A percentile compares a stretch with the other conserved stretches of the same genome.
These are phyloP conservation scores for Tricholaema leucomelas DNA, from an alignment of 2,113 vertebrate genomes.

Conservation along the genomic window DNA sequence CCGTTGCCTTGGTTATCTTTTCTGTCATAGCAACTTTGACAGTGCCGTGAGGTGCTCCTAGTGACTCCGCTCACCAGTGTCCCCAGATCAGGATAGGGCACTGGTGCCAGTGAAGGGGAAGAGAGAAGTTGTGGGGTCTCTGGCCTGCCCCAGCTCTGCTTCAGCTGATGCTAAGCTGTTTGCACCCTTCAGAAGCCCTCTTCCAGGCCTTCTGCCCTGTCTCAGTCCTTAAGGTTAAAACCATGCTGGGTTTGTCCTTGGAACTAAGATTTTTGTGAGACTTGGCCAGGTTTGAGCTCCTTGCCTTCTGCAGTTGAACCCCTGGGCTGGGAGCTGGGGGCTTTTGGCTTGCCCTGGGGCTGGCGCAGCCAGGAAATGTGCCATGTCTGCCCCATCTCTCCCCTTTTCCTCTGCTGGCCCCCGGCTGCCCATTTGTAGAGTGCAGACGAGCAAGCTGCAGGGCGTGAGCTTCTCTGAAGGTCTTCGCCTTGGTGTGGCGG, in stretches of 20 bases:
- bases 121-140: not conserved
- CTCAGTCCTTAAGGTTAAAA: not conserved
- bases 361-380: accelerated
- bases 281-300: not conserved
- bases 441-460: not conserved
- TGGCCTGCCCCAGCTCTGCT: not conserved
- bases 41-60: not conserved
- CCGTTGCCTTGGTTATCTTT: not conserved
- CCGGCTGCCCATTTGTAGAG: not conserved
- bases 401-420: not conserved
- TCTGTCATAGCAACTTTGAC: not conserved
- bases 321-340: not conserved
- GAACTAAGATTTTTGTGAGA: not conserved
- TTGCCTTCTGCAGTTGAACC: not conserved
- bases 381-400: not conserved
- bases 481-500: accelerated
- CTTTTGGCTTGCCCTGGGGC: not conserved
- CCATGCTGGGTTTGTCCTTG: not conserved
- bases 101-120: not conserved
- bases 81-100: not conserved
- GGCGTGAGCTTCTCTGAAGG: not conserved
- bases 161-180: not conserved
- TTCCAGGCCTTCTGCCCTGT: not conserved
- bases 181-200: not conserved
- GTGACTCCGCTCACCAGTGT: not conserved